phyloP scores from a whole-genome alignment of 2,797 vertebrate genomes.

The Ctenosaura bakeri region DNA sequence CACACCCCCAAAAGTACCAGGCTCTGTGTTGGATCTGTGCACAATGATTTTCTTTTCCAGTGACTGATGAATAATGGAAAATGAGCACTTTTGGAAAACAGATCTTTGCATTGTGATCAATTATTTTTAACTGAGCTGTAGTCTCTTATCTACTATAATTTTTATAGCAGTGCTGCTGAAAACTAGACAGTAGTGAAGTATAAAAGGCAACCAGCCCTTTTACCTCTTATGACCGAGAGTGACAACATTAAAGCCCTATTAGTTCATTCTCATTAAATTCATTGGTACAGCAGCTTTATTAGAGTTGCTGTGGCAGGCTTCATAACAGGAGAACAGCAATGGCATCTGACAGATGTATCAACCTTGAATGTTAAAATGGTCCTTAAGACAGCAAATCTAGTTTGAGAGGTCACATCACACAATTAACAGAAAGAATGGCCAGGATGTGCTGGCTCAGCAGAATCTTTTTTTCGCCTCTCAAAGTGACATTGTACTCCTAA shows the following conservation, averaged over 20 bases:
- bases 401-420: constrained; percentile 34
- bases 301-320: constrained; percentile 16
- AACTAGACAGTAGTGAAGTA: not conserved
- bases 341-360: constrained; percentile 17
- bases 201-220: constrained; percentile 15
- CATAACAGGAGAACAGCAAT: constrained; percentile 34
- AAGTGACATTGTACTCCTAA: not conserved
- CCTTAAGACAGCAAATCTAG: constrained; percentile 23
- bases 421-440: constrained; percentile 33
- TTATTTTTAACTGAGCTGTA: not conserved
- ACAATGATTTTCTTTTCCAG: not conserved
- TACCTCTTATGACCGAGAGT: constrained; percentile 55
- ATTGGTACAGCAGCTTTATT: constrained; percentile 46
- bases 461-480: constrained; percentile 37
- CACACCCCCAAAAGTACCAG: not conserved
- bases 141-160: not conserved
- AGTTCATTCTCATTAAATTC: constrained; percentile 53
- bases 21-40: no score
- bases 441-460: constrained; percentile 48
- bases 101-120: constrained; percentile 26
- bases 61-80: not conserved
- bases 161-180: constrained; percentile 31
- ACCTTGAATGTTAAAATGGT: constrained; percentile 23
- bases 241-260: constrained; percentile 52
- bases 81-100: not conserved